These are phyloP conservation scores for Ivindomyrus marchei DNA, from an alignment of 2,113 vertebrate species.

Conservation along the genomic window DNA sequence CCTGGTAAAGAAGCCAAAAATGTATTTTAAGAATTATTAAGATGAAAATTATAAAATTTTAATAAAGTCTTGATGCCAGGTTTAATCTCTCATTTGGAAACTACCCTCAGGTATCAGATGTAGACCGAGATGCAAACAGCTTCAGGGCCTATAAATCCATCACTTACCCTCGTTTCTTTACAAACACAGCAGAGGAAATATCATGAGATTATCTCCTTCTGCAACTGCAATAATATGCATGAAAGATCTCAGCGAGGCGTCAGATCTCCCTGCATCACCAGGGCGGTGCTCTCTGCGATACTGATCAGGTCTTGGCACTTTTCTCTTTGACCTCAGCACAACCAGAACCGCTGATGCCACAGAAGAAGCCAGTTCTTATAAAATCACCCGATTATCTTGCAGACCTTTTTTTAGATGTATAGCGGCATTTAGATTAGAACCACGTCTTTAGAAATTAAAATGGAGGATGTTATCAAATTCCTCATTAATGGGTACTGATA, in stretches of 20 bases:
- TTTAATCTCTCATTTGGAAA: neutral
- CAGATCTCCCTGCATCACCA: neutral
- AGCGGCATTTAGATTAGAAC: neutral
- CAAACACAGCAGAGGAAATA: neutral
- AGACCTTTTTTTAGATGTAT: neutral
- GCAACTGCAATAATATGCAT: neutral
- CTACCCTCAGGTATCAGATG: neutral
- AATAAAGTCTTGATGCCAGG: neutral
- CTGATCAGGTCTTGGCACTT: neutral
- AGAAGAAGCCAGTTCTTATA: neutral
- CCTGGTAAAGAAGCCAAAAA: neutral
- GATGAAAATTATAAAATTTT: neutral
- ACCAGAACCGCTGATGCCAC: neutral
- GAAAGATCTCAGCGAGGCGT: neutral
- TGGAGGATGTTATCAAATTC: neutral
- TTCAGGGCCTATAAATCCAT: neutral
- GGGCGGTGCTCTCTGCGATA: neutral
- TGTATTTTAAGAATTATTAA: neutral
- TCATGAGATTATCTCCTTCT: neutral
- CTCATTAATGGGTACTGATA: neutral
- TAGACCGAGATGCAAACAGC: neutral
- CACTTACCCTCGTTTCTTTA: neutral
- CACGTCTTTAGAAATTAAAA: neutral
- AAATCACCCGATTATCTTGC: neutral
- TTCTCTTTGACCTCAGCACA: neutral